Evolutionary conservation across 2,113 vertebrate species (phyloP), one percentile per base, ranked within the genome.

Genomic region (Oncorhynchus mykiss): DNA sequence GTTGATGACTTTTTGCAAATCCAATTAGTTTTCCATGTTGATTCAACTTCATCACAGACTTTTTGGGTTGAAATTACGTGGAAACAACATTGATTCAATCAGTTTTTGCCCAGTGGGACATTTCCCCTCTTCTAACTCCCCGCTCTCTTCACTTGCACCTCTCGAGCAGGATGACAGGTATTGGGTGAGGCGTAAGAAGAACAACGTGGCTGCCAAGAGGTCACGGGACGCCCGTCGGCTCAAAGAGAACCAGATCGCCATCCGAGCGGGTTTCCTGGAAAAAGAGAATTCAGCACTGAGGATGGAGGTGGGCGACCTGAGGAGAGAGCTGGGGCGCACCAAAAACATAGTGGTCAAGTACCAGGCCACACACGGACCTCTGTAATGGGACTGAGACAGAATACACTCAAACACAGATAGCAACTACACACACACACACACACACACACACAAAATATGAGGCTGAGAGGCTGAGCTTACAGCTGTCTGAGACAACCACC

Each of bases 181-280:
- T 93, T 97, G 96, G 96, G 93, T 94, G 13, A 82, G 96, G 84
- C 96, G 96, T 67, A 94, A 94, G 91, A 97, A 97, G 95, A 97
- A 97, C 93, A 97, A 97, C 89, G 91, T 96, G 94, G 96, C 96
- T 0, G 96, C 96, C 51, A 97, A 97, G 90, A 93, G 96, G 3
- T 97, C 96, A 5, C 90, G 96, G 29, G 96, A 97, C 0, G 96
- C 96, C 1, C 94, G 96, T 31, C 87, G 96, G 80, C 94, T 97
- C 69, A 97, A 97, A 89, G 96, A 96, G 90, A 97, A 97, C 84
- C 96, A 97, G 94, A 97, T 97, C 20, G 95, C 95, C 84, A 96
- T 96, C 88, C 94, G 96, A 16, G 96, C 96, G 0, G 93, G 94
- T 0, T 97, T 97, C 84, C 93, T 97, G 80, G 96, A 97, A 91